Evolutionary conservation across 2,113 vertebrate genomes (phyloP).

Genomic region (Orycteropus afer): DNA sequence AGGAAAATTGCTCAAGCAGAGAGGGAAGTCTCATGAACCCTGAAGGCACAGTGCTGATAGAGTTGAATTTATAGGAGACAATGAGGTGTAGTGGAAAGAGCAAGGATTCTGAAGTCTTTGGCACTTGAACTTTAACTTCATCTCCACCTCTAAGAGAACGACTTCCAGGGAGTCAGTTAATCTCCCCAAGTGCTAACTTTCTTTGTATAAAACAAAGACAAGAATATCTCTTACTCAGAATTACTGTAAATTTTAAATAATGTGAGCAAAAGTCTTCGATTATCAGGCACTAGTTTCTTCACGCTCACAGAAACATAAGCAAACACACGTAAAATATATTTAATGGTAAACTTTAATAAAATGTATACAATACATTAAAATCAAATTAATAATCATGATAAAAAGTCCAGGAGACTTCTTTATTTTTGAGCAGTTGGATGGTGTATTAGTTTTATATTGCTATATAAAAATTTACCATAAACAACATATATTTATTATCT

Average conservation of each 20-base stretch:
- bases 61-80: background rate
- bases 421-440: background rate
- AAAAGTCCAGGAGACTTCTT: background rate
- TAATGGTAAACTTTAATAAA: too few species aligned
- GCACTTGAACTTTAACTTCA: background rate
- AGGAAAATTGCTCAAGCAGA: background rate
- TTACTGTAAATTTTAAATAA: background rate
- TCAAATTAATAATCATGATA: background rate
- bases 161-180: fast-evolving
- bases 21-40: background rate
- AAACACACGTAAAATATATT: too few species aligned
- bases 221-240: fast-evolving
- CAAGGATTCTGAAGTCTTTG: too few species aligned
- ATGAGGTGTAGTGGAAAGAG: too few species aligned
- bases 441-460: fast-evolving
- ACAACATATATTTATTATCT: fast-evolving
- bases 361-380: background rate
- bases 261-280: fast-evolving
- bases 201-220: fast-evolving
- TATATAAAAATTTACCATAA: fast-evolving
- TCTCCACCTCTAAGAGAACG: fast-evolving
- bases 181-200: background rate
- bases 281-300: background rate
- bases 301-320: background rate
- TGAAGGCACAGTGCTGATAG: background rate